These are phyloP conservation scores for Drosophila dives DNA, from an alignment of 2,888 invertebrate genomes.

Conservation along the genomic window DNA sequence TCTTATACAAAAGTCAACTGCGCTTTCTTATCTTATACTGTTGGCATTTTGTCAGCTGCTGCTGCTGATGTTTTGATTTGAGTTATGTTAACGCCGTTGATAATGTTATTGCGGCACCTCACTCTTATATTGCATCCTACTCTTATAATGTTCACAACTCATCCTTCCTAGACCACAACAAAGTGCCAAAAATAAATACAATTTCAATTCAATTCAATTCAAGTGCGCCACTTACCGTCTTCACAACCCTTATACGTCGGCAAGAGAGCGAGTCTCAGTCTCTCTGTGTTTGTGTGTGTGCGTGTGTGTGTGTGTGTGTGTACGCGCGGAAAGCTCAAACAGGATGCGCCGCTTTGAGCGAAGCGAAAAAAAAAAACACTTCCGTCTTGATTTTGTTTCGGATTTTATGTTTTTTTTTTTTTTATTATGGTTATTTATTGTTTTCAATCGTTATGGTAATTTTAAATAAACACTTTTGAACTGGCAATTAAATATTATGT, in stretches of 20 bases:
- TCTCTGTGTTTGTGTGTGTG: background rate
- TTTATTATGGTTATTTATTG: constrained; percentile 44
- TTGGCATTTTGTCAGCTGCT: background rate
- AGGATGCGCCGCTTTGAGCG: constrained; percentile 63
- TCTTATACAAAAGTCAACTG: constrained; percentile 27
- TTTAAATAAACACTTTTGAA: constrained; percentile 28
- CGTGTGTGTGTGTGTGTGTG: constrained; percentile 10
- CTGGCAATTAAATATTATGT: constrained; percentile 30
- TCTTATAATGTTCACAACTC: constrained; percentile 25
- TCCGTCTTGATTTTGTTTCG: constrained; percentile 59
- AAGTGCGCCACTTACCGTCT: constrained; percentile 43
- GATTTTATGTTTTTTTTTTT: constrained; percentile 26
- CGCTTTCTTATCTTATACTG: background rate
- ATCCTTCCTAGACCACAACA: constrained; percentile 13
- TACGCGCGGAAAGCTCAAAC: constrained; percentile 57
- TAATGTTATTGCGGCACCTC: background rate
- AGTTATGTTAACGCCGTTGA: constrained; percentile 1
- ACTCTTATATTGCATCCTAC: constrained; percentile 20
- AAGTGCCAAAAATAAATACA: constrained; percentile 3
- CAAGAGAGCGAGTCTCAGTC: constrained; percentile 39
- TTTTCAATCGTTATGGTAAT: constrained; percentile 27
- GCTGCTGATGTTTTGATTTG: background rate
- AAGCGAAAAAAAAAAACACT: constrained; percentile 50
- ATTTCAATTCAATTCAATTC: constrained; percentile 43
- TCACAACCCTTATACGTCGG: constrained; percentile 46